phyloP scores from a whole-genome alignment of 2,113 vertebrate genomes.

The Bettongia penicillata region DNA sequence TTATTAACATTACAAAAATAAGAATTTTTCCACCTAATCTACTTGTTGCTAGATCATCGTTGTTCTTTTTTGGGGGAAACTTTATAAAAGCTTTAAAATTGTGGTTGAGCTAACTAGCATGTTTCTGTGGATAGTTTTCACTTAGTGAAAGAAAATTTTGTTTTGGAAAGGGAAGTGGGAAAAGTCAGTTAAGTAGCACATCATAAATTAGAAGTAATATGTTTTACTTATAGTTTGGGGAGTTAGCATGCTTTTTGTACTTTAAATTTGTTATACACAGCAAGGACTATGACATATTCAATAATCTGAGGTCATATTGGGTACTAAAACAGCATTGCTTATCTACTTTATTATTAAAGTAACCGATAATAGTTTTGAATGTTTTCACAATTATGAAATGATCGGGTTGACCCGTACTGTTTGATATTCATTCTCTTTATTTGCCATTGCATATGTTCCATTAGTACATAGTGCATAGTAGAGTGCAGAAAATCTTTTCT shows the following conservation, averaged over 20 bases:
- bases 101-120: not conserved
- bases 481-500: not conserved
- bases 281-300: not conserved
- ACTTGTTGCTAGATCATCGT: not conserved
- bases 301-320: not conserved
- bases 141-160: not conserved
- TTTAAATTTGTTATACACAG: not conserved
- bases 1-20: not conserved
- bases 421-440: not conserved
- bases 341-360: conserved; percentile 2
- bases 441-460: not conserved
- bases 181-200: not conserved
- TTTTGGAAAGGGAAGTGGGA: not conserved
- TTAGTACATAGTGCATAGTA: not conserved
- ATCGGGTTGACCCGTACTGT: not conserved
- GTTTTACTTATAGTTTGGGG: not conserved
- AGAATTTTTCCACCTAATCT: not conserved
- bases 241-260: not conserved
- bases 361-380: not conserved
- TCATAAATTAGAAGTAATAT: no score
- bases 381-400: not conserved
- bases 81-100: not conserved
- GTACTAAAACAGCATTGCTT: not conserved
- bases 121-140: not conserved
- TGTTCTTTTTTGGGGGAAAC: not conserved